Evolutionary conservation across 2,113 vertebrate species (phyloP), one percentile per base, ranked within the genome.

Genomic region (Austrofundulus limnaeus): DNA sequence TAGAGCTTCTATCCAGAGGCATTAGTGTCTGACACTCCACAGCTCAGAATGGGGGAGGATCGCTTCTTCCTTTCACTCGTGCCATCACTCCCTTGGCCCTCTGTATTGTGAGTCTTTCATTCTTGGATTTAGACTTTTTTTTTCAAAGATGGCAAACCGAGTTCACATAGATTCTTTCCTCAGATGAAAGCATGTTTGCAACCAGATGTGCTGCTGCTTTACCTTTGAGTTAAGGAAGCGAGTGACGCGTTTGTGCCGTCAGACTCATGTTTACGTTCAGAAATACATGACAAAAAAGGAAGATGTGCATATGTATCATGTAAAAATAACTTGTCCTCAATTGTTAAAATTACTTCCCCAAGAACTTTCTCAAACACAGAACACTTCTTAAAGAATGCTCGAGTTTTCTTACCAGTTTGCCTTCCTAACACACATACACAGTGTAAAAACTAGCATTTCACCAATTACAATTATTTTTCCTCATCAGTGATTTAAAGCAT

Each of bases 1-100:
- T 82, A 74, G 83, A 83, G 83, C 77, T 62, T 84, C 79, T 83
- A 80, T 90, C 84, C 67, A 60, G 59, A 78, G 76, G 84, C 85
- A 87, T 89, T 88, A 87, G 83, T 77, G 87, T 83, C 83, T 83
- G 83, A 88, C 88, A 87, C 82, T 80, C 70, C 42, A 45, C 78
- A 66, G 82, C 77, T 80, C 72, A 75, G 81, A 65, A 75, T 61
- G 66, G 72, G 67, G 70, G 74, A 59, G 80, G 69, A 58, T 77
- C 45, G n/a, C 65, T 55, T 66, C 72, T 61, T 76, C 71, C 61
- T 74, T n/a, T 62, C 52, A 19, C 48, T 69, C 50, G n/a, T 65
- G 28, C 50, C 60, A 66, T 52, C 25, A 42, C 59, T 41, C 48
- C 50, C 70, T 21, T 21, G 39, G 69, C 39, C 65, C 38, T 37